These are phyloP conservation scores for Homarus gammarus DNA, from an alignment of 2,888 invertebrate species.

Conservation along the genomic window DNA sequence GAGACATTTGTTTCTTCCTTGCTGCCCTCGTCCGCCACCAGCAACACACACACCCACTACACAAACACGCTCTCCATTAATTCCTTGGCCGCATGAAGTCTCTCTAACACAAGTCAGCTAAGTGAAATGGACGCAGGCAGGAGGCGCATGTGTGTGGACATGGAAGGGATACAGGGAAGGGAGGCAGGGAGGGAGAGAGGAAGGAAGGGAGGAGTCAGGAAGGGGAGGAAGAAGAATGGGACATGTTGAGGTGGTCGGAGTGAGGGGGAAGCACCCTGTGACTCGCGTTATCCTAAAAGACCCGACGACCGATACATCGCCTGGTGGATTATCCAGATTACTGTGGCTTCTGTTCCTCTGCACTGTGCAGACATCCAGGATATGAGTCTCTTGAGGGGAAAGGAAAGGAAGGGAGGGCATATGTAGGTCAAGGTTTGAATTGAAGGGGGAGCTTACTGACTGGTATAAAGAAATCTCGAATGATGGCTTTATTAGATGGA, in stretches of 20 bases:
- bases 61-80: too few species aligned
- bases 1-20: too few species aligned
- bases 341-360: neutral
- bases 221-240: neutral
- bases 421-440: neutral
- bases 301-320: neutral
- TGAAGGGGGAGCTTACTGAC: too few species aligned
- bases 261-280: neutral
- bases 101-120: too few species aligned
- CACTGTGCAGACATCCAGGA: too few species aligned
- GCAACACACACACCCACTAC: too few species aligned
- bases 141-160: neutral
- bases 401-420: neutral
- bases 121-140: neutral
- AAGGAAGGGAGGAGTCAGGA: neutral
- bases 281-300: neutral
- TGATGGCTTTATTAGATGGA: too few species aligned
- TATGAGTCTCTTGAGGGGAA: neutral
- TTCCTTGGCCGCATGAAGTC: too few species aligned
- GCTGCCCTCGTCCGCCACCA: too few species aligned
- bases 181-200: neutral
- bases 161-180: neutral
- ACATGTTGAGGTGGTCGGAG: too few species aligned
- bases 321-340: neutral
- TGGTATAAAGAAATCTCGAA: too few species aligned